Base-by-base conservation (phyloP, 2,888 invertebrate species). In the Drosophila nr. perissopoda region DNA sequence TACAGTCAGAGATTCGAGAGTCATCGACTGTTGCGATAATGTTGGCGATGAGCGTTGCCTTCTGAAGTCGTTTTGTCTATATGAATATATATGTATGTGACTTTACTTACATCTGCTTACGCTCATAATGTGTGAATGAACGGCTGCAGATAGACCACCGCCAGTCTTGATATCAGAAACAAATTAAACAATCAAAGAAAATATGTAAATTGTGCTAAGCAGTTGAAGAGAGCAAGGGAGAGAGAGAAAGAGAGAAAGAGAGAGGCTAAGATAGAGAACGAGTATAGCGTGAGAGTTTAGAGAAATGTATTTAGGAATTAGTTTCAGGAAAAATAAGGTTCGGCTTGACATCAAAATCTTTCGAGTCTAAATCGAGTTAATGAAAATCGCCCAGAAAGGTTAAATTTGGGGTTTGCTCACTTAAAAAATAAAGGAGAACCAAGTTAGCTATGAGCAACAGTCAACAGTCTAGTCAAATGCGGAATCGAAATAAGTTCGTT, bases 31-130 rank as follows among this genome's bases (percentile, higher is more conserved):
- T 36, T 16, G 59, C 36, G 62, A 31, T 46, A 38, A 16, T 16
- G 4, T 49, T 33, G 7, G 4, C 25, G n/a, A 11, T 25, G n/a
- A 42, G 42, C 38, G 52, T 25, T n/a, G 52, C 34, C 61, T 53
- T 25, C 27, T 10, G 38, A n/a, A 38, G n/a, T n/a, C 4, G 21
- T 16, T 46, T 21, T 2, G 7, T 7, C 21, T 16, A 25, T 46
- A 16, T 46, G 8, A 46, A 46, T 46, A 16, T 25, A 3, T 29
- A 33, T 31, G 10, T 46, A 46, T 48, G 8, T 34, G 62, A 25
- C 33, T 34, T 51, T 38, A 53, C 29, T 53, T 33, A 25, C 38
- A 16, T 4, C 53, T 59, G 48, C 53, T 69, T 52, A 33, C 16
- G 36, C 5, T 6, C 21, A 51, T 42, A 46, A 65, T 31, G n/a